A percentile compares a stretch with the other conserved stretches of the same genome.
Evolutionary conservation across 1,140 invertebrate genomes (phyloP).

Genomic region (Cepaea nemoralis): DNA sequence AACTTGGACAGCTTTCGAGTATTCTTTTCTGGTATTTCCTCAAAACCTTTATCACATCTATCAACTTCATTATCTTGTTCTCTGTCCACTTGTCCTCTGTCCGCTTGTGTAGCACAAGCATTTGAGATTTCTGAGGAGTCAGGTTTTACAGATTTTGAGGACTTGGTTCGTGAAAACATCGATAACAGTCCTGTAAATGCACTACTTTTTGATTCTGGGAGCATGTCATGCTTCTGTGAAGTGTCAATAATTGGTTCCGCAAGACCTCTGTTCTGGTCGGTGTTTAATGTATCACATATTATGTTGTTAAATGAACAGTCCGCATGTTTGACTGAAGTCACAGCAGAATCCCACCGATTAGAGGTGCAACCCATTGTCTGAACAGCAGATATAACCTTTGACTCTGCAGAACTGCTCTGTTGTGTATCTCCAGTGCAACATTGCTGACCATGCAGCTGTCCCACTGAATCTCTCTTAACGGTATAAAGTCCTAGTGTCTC

Average conservation of each 20-base stretch:
- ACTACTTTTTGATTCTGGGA: neutral
- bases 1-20: conserved; percentile 30
- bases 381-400: neutral
- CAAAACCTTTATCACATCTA: neutral
- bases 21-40: conserved; percentile 32
- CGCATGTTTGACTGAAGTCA: neutral
- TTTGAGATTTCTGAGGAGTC: neutral
- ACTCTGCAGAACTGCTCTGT: neutral
- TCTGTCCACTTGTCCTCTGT: neutral
- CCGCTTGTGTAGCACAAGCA: no score
- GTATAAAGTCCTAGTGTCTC: neutral
- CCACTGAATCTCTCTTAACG: neutral
- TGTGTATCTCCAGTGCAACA: neutral
- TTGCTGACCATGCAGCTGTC: neutral
- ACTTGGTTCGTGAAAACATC: neutral
- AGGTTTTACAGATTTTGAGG: neutral
- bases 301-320: neutral
- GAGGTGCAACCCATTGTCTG: neutral
- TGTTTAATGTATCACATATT: neutral
- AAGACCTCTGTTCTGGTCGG: neutral
- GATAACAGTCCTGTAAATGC: conserved; percentile 24
- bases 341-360: neutral
- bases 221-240: neutral
- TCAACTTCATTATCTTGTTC: neutral
- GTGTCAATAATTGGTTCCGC: neutral